These are phyloP conservation scores for Candidula unifasciata DNA, from an alignment of 2,888 invertebrate species.

Conservation along the genomic window DNA sequence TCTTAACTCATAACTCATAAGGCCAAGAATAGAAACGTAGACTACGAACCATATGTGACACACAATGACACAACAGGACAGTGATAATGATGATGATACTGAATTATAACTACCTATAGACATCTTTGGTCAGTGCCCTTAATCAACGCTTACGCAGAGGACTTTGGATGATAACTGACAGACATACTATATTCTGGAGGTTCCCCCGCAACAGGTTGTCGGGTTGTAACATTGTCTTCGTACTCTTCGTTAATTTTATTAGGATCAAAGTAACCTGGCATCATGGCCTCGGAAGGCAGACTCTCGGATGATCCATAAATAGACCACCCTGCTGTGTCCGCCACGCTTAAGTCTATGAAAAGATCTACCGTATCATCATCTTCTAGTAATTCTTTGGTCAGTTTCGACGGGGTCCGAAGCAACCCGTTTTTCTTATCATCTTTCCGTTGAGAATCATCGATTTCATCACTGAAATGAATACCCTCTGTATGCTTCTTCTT, in stretches of 20 bases:
- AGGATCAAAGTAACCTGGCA: slow-evolving; percentile 54
- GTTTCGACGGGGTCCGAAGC: not conserved
- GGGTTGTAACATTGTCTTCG: not conserved
- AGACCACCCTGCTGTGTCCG: slow-evolving; percentile 61
- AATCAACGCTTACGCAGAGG: not conserved
- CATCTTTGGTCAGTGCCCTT: no score
- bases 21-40: no score
- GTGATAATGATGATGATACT: no score
- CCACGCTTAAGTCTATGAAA: slow-evolving; percentile 67
- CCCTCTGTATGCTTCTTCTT: not conserved
- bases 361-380: slow-evolving; percentile 67
- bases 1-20: no score
- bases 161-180: slow-evolving; percentile 15
- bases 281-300: slow-evolving; percentile 44
- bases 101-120: no score
- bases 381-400: slow-evolving; percentile 34
- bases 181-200: slow-evolving; percentile 5
- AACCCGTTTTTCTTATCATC: slow-evolving; percentile 35
- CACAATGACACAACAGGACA: no score
- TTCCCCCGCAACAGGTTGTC: not conserved
- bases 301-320: slow-evolving; percentile 64
- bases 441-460: not conserved
- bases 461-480: not conserved
- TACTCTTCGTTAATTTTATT: slow-evolving; percentile 35
- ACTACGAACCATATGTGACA: no score